These are phyloP conservation scores for Lamproptera curius DNA, from an alignment of 2,888 invertebrate species.

Conservation along the genomic window DNA sequence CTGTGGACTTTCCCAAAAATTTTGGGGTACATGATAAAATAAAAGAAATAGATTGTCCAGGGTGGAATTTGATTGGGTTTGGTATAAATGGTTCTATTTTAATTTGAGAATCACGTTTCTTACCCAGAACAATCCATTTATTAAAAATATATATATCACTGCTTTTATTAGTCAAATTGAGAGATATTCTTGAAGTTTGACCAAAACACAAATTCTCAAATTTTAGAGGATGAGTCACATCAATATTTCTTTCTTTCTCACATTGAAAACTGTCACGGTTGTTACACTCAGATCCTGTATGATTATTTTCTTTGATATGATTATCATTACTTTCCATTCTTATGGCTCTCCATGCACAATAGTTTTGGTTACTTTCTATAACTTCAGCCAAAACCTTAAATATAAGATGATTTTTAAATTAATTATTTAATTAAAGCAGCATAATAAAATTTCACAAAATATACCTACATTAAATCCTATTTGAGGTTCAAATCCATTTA, in stretches of 20 bases:
- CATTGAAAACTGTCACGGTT: slow-evolving; percentile 31
- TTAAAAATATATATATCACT: slow-evolving; percentile 58
- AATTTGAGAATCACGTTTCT: slow-evolving; percentile 73
- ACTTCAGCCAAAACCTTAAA: slow-evolving; percentile 79
- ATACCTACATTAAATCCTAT: slow-evolving; percentile 77
- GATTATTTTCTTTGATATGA: slow-evolving; percentile 37
- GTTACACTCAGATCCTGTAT: slow-evolving; percentile 27
- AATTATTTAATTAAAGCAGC: neutral
- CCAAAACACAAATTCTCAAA: slow-evolving; percentile 65
- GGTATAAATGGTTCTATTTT: slow-evolving; percentile 55
- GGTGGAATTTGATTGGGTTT: slow-evolving; percentile 50
- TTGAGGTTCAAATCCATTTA: slow-evolving; percentile 71
- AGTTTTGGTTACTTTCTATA: slow-evolving; percentile 84
- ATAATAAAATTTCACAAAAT: slow-evolving; percentile 5
- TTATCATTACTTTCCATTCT: slow-evolving; percentile 47
- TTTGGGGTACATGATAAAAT: slow-evolving; percentile 74
- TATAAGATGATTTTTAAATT: slow-evolving; percentile 9
- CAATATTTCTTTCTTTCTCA: slow-evolving; percentile 71
- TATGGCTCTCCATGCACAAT: slow-evolving; percentile 79
- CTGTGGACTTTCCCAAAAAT: slow-evolving; percentile 79
- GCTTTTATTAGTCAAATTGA: slow-evolving; percentile 64
- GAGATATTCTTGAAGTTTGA: slow-evolving; percentile 34
- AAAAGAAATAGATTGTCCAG: slow-evolving; percentile 57
- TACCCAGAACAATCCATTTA: slow-evolving; percentile 71
- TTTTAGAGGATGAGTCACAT: slow-evolving; percentile 69